Base-by-base conservation (phyloP, 2,797 vertebrate species). In the Sebastes ruberrimus region DNA sequence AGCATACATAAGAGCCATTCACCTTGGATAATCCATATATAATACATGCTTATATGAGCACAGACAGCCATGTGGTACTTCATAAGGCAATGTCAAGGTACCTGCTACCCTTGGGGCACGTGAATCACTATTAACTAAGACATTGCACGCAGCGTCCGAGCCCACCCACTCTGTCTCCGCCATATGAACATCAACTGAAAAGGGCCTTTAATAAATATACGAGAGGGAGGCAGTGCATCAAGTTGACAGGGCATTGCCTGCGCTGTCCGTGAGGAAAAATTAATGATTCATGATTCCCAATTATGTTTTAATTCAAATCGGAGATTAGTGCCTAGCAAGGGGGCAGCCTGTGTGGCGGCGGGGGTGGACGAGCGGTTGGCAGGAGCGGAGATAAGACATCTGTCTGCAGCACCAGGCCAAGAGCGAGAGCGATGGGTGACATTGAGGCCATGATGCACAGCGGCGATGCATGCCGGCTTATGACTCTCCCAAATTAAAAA, bases 241-340 rank as follows among this genome's bases (percentile, higher is more conserved):
- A 83, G 61, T 73, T 85, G 91, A 92, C 87, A 84, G 88, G 83
- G 65, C 75, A 82, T 79, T 78, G 85, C 79, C 86, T 64, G 53
- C 22, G 76, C 80, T 87, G 89, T 82, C 89, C 80, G 57, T 68
- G 68, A 20, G 3, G 55, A 18, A 9, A 52, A 89, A 89, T 66
- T 71, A 80, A 93, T 87, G 87, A 94, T 92, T 91, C 85, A 95
- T 93, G 84, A 93, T 88, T 92, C 80, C 77, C 90, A 93, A 93
- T 95, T 93, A 94, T 80, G 87, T 90, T 93, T 94, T 92, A 92
- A 95, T 95, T 93, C 81, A 88, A 91, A 93, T 79, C 53, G 71
- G 90, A 93, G 87, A 93, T 93, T 87, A 88, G 89, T 62, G 75
- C 81, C 73, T 71, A 78, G 78, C 71, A 62, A 66, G 86, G 80